A percentile compares a stretch with the other conserved stretches of the same genome.
phyloP scores from a whole-genome alignment of 1,140 invertebrate species.

The Eumaeus atala region DNA sequence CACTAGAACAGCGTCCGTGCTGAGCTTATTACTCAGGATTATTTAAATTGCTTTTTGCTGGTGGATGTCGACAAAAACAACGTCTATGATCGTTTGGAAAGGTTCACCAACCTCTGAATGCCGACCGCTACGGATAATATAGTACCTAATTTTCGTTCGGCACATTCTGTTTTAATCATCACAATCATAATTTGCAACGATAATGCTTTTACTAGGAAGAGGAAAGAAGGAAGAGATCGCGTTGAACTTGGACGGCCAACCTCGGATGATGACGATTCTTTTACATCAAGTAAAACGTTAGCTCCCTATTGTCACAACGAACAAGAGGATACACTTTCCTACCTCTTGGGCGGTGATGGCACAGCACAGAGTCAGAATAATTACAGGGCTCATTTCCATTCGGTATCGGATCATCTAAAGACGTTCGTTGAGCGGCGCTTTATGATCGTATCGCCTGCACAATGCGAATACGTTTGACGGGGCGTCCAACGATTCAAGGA shows the following conservation, averaged over 20 bases:
- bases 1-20: constrained; percentile 21
- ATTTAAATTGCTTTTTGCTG: constrained; percentile 55
- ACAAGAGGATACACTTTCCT: too few relatives aligned
- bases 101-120: constrained; percentile 62
- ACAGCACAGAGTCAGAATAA: not conserved
- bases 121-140: constrained; percentile 30
- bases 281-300: too few relatives aligned
- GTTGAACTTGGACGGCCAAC: too few relatives aligned
- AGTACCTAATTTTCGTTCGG: constrained; percentile 1
- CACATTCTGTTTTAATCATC: not conserved
- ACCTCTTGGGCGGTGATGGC: too few relatives aligned
- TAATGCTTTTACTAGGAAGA: too few relatives aligned
- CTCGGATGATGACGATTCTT: too few relatives aligned
- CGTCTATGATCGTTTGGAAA: constrained; percentile 40
- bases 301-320: too few relatives aligned
- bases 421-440: constrained; percentile 20
- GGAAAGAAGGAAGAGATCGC: too few relatives aligned
- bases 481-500: constrained; percentile 41
- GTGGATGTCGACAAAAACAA: constrained; percentile 53
- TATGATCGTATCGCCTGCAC: constrained; percentile 34
- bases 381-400: not conserved
- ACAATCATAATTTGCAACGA: too few relatives aligned
- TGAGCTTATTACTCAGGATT: constrained; percentile 40
- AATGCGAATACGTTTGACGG: constrained; percentile 45
- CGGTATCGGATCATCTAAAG: constrained; percentile 18